Evolutionary conservation across 2,888 invertebrate species (phyloP), one percentile per base, ranked within the genome.

Genomic region (Orthosia gothica): DNA sequence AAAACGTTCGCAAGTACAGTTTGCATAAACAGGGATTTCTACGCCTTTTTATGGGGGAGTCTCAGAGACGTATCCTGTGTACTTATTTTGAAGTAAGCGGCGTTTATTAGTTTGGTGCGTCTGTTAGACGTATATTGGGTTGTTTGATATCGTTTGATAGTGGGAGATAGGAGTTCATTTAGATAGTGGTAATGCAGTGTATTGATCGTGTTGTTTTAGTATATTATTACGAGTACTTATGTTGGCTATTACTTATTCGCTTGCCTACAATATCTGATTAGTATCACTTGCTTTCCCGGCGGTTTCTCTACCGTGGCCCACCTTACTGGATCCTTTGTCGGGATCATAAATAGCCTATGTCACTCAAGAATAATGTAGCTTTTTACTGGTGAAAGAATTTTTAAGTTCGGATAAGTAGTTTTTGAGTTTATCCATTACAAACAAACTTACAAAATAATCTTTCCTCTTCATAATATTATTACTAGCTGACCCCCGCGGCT

Each of bases 1-100:
- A 83, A 83, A 88, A 76, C 82, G 82, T 72, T 83, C 62, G 69
- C 76, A 63, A 61, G 80, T 87, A 88, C 75, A 58, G 82, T 86
- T 80, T 76, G 84, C 82, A 86, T 83, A 84, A 86, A 83, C 64
- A 83, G 75, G 76, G 77, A 75, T 85, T 81, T 70, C 67, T 72
- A 64, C 82, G 71, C 68, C 57, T 82, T 81, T 77, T 76, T 82
- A 82, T 82, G 71, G 55, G 70, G n/a, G 65, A 59, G 70, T 61
- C 82, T 40, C 26, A 16, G 26, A 64, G 62, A 54, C 82, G 81
- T 70, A 66, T 65, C 23, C 55, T 70, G 26, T 64, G 26, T 71
- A 52, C 64, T 82, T 71, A 78, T 70, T 57, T 62, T 65, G 68
- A 68, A 55, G 67, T 64, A 40, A 80, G 65, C 47, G 52, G 23